Evolutionary conservation across 1,140 invertebrate species (phyloP), one percentile per base, ranked within the genome.

Genomic region (Holcopasites calliopsidis): DNA sequence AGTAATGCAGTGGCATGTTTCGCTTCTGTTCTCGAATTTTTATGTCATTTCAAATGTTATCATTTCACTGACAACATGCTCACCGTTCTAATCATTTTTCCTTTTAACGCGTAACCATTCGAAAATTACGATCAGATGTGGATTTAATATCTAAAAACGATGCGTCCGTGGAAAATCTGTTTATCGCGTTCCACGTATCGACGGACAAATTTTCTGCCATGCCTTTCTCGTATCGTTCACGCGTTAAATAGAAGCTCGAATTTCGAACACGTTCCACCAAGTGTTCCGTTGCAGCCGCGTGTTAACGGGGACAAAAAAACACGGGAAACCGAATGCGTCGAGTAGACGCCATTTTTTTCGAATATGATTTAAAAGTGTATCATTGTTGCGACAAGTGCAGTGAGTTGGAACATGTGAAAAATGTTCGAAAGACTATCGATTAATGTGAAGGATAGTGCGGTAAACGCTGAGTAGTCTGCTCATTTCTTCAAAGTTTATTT

Each of bases 1-100:
- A 91, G 89, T 90, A 91, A 80, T 61, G 78, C 81, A 80, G 69
- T 79, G 55, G 50, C 68, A 79, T 64, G 81, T 73, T 55, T 50
- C 62, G 44, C 18, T 28, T n/a, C n/a, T 11, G 35, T 60, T 57
- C 40, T 23, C 38, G 13, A 69, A 57, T 50, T 71, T 33, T 26
- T 66, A 2, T 38, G 18, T 40, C 64, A 21, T 13, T 58, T 58
- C 6, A 35, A 38, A 6, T 40, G 31, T 10, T 8, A 26, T 3
- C 13, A 1, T 10, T 31, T 26, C 38, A n/a, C 16, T 8, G 38
- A 55, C 11, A 16, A 70, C 8, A 0, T 0, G 1, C 16, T 49
- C 1, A 3, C 31, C 1, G 21, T 3, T 33, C 49, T 26, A 0
- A 4, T 10, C n/a, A n/a, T n/a, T n/a, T 18, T 23, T 35, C 7